Base-by-base conservation (phyloP, 2,113 vertebrate species). In the Embiotoca jacksoni region DNA sequence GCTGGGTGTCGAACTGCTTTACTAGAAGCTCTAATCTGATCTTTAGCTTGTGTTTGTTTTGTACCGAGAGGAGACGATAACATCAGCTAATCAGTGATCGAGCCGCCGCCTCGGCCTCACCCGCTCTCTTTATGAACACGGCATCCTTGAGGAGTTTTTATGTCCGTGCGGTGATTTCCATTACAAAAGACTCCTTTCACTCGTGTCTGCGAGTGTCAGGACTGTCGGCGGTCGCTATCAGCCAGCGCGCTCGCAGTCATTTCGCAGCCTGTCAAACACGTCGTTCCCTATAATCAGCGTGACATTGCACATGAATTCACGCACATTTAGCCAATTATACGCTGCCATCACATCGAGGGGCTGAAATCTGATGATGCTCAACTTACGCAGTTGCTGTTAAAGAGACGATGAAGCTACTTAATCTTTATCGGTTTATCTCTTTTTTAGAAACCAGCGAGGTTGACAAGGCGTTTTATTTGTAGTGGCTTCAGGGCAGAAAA, bases 161-260 rank as follows among this genome's bases (percentile, higher is more conserved):
- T 37, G 50, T 46, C 62, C 31, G 23, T 23, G 31, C 75, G 37
- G 37, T 49, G 3, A 73, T 78, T 75, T 85, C 66, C 71, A 81
- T 81, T 67, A 76, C 66, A 79, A 78, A 23, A 58, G 33, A 50
- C 65, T 72, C 4, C 15, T 35, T 15, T 66, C 16, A 31, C 14
- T 14, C 1, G 8, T 11, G 15, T 61, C 15, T 44, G 65, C 54
- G 46, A 77, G 49, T 77, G 44, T 72, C 47, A 35, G 41, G 63
- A 65, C 49, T 46, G 33, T 23, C 47, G n/a, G 68, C 64, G 67
- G 47, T 46, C 49, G 3, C 5, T n/a, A 53, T 57, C 58, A 61
- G 56, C 49, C 11, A 36, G 36, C 37, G 0, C 10, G 15, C 16
- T 44, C 15, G 44, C 55, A 36, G 23, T 41, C 32, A 55, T 35